Conservation (phyloP, 2,888 invertebrate species). For the Dryadula phaetusa region DNA sequence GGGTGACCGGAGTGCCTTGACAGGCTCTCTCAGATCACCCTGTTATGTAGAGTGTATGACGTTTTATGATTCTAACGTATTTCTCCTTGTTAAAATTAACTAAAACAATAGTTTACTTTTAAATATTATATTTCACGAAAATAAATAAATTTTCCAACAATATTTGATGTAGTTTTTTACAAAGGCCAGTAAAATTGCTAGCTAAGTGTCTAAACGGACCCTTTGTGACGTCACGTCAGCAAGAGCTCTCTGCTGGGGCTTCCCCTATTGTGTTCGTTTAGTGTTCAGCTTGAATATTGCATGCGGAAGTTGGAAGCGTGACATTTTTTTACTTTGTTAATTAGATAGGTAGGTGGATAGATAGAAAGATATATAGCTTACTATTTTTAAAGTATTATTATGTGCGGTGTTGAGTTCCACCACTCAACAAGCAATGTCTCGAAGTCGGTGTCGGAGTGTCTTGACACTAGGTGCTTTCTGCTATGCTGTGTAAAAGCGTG, state of each 20-base stretch:
- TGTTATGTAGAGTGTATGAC: neutral
- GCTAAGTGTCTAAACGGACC: constrained; percentile 24
- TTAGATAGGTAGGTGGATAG: too few relatives aligned
- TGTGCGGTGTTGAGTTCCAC: too few relatives aligned
- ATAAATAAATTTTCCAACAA: neutral
- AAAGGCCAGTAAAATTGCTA: constrained; percentile 22
- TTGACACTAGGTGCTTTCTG: too few relatives aligned
- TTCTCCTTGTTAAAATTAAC: neutral
- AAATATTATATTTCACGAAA: neutral
- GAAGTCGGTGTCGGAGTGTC: too few relatives aligned
- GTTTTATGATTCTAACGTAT: too few relatives aligned
- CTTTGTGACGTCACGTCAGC: constrained; percentile 31
- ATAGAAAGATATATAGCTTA: too few relatives aligned
- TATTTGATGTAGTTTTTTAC: constrained; percentile 6
- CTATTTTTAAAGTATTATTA: too few relatives aligned
- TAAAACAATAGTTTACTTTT: neutral
- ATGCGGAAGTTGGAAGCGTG: constrained; percentile 10
- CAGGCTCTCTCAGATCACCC: too few relatives aligned
- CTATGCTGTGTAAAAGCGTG: too few relatives aligned
- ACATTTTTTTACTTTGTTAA: constrained; percentile 8
- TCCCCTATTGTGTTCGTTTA: constrained; percentile 27
- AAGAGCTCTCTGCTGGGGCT: constrained; percentile 22
- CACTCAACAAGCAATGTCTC: too few relatives aligned
- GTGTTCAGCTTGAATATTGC: constrained; percentile 20
- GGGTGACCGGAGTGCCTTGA: too few relatives aligned